These are phyloP conservation scores for Ectropis grisescens DNA, from an alignment of 1,140 invertebrate genomes.

Conservation along the genomic window DNA sequence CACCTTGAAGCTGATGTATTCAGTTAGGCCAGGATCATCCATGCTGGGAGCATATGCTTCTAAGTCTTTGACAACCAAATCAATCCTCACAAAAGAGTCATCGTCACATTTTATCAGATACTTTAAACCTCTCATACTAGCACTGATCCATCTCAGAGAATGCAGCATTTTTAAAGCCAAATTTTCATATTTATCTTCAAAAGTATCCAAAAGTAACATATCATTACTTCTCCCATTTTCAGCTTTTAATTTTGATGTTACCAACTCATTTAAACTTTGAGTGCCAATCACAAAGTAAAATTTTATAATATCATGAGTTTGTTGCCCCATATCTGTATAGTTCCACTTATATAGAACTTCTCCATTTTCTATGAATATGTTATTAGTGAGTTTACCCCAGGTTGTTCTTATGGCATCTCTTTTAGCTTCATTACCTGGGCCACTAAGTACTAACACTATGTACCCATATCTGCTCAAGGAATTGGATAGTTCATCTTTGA, in stretches of 20 bases:
- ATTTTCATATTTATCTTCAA: conserved; percentile 47
- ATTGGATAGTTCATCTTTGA: conserved; percentile 6
- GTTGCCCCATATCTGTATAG: conserved; percentile 20
- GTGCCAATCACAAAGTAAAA: conserved; percentile 42
- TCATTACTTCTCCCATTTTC: conserved; percentile 41
- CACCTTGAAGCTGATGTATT: conserved; percentile 44
- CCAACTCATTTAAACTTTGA: conserved; percentile 20
- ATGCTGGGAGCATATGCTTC: conserved; percentile 48
- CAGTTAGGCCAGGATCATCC: conserved; percentile 29
- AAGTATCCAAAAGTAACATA: conserved; percentile 32
- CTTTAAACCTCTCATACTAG: conserved; percentile 36
- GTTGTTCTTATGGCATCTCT: conserved; percentile 46
- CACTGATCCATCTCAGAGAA: conserved; percentile 34
- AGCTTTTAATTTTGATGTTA: conserved; percentile 20
- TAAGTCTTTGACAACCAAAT: conserved; percentile 46
- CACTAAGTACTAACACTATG: conserved; percentile 38
- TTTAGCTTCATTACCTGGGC: conserved; percentile 39
- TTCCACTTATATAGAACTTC: conserved; percentile 52
- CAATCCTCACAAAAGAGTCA: conserved; percentile 60
- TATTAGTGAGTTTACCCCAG: conserved; percentile 44
- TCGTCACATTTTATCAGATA: conserved; percentile 63
- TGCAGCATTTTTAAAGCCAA: conserved; percentile 37
- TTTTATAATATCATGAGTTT: conserved; percentile 36
- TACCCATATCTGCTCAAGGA: conserved; percentile 30
- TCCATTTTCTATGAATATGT: conserved; percentile 50